Evolutionary conservation across 1,140 invertebrate genomes (phyloP), one percentile per base, ranked within the genome.

Genomic region (Agrilus planipennis): DNA sequence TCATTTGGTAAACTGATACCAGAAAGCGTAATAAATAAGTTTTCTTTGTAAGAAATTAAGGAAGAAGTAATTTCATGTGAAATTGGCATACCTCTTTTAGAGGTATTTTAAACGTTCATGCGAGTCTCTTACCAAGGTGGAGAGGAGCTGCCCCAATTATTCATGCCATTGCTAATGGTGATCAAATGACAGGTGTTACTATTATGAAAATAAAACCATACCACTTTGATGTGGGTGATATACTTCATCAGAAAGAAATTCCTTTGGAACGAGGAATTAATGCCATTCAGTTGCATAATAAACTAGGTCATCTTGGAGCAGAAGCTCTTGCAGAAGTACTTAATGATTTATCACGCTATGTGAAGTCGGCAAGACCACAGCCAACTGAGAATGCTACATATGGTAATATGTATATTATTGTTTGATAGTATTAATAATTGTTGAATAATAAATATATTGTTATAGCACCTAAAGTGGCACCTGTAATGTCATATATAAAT

Each of bases 101-200:
- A 62, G 91, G 91, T 11, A 88, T 91, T 68, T 65, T 91, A 25
- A 92, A 92, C 71, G 77, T 95, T 1, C 93, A 97, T 66, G 85
- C 79, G 9, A 93, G 89, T 64, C 58, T 97, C 21, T 60, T 98
- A 48, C 93, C 93, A 18, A 69, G 83, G 45, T 97, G 89, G 88
- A 68, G 92, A 62, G 93, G 93, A 21, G 87, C 91, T 29, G 79
- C 88, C 9, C 90, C 90, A 3, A 79, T 94, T 31, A 71, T 82
- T 45, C 73, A 89, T 64, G 73, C 86, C n/a, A 66, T 93, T 38
- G 72, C 86, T 39, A 79, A 84, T 67, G 88, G 85, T 18, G 91
- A 98, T 58, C 50, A 57, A 17, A 62, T 71, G 38, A 89, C 89
- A 16, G 93, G 93, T 23, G 69, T 96, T 19, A 82, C 86, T 3